Conservation (phyloP, 1,140 invertebrate genomes). For the Brachionus paranguensis region DNA sequence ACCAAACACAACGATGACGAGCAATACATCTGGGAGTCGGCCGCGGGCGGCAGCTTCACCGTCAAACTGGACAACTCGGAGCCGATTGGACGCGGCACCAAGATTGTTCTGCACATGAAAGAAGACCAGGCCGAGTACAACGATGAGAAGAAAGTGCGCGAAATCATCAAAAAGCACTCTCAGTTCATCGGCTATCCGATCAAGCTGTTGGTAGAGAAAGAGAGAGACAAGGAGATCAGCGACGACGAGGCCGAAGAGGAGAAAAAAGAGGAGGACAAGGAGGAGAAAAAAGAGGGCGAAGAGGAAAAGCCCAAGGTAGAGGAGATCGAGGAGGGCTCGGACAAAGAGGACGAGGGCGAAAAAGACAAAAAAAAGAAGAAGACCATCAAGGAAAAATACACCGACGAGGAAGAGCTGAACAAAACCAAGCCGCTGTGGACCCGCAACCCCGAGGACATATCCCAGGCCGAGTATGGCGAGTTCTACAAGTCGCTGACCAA, state of each 20-base stretch:
- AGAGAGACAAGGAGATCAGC: conserved; percentile 76
- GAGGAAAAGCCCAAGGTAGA: conserved; percentile 41
- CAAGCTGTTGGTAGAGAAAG: conserved; percentile 64
- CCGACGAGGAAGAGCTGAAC: conserved; percentile 93
- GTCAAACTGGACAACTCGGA: conserved; percentile 65
- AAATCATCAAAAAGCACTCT: conserved; percentile 96
- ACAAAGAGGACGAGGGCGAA: conserved; percentile 44
- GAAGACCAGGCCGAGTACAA: conserved; percentile 84
- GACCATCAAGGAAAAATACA: conserved; percentile 94
- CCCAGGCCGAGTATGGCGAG: conserved; percentile 94
- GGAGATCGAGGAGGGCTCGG: conserved; percentile 44
- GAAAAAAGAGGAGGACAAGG: neutral
- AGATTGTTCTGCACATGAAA: conserved; percentile 79
- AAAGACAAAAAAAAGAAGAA: conserved; percentile 62
- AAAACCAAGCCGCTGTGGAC: conserved; percentile 99
- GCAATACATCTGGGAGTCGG: conserved; percentile 86
- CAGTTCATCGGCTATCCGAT: conserved; percentile 99
- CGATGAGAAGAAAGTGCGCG: conserved; percentile 87
- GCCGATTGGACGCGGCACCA: conserved; percentile 75
- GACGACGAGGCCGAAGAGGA: conserved; percentile 53
- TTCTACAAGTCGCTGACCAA: conserved; percentile 98
- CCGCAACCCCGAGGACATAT: conserved; percentile 92
- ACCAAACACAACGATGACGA: conserved; percentile 94
- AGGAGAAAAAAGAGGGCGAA: neutral
- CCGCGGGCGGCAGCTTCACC: conserved; percentile 85